phyloP scores from a whole-genome alignment of 2,797 vertebrate genomes.

The Phataginus tricuspis region DNA sequence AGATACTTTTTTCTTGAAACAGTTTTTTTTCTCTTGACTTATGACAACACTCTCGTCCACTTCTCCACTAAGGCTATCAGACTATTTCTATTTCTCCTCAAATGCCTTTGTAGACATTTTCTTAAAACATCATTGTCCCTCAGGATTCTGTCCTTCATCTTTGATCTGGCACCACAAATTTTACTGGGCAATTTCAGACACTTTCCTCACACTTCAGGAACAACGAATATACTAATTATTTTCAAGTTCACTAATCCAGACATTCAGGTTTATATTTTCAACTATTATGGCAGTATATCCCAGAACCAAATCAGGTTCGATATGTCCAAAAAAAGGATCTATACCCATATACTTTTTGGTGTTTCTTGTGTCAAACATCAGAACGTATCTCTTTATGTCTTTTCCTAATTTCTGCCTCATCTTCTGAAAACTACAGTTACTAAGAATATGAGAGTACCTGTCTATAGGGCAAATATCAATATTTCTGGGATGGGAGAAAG shows the following conservation, averaged over 20 bases:
- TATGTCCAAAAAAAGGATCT: not conserved
- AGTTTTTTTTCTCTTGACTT: not conserved
- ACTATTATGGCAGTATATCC: not conserved
- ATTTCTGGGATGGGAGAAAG: not conserved
- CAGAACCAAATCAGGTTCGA: not conserved
- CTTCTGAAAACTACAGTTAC: not conserved
- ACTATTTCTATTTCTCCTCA: not conserved
- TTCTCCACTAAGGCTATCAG: not conserved
- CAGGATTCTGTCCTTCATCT: not conserved
- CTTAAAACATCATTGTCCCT: not conserved
- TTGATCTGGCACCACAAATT: not conserved
- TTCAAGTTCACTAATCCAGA: not conserved
- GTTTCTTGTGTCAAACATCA: not conserved
- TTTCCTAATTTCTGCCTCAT: not conserved
- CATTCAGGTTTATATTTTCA: not conserved
- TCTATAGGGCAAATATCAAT: not conserved
- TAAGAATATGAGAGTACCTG: not conserved
- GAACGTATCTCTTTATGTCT: not conserved
- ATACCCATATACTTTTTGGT: not conserved
- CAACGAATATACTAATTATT: not conserved
- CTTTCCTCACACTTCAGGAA: not conserved
- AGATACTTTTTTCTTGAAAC: not conserved
- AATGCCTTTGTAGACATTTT: not conserved
- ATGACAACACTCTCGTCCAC: not conserved
- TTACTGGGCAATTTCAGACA: not conserved